Evolutionary conservation across 1,140 invertebrate genomes (phyloP).

Genomic region (Aphelenchoides avenae): DNA sequence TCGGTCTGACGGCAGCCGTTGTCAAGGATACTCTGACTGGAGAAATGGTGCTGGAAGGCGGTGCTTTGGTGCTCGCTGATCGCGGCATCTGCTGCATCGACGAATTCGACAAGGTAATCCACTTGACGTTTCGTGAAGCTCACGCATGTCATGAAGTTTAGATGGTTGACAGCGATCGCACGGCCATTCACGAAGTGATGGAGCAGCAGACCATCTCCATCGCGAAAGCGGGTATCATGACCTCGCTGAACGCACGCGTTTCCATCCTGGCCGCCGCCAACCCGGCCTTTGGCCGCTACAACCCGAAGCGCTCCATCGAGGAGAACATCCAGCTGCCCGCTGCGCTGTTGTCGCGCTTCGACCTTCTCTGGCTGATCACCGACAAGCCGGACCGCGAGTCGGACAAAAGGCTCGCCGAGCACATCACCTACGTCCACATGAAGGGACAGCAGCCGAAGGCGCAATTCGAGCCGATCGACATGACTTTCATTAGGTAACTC

Average conservation of each 20-base stretch:
- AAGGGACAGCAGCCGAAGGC: conserved; percentile 74
- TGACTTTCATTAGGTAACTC: conserved; percentile 77
- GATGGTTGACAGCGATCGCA: conserved; percentile 91
- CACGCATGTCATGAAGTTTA: too few species aligned
- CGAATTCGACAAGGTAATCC: conserved; percentile 99
- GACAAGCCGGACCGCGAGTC: conserved; percentile 87
- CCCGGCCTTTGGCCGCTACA: conserved; percentile 95
- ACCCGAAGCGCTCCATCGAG: conserved; percentile 86
- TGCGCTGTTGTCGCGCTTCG: conserved; percentile 93
- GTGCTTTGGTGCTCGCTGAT: conserved; percentile 94
- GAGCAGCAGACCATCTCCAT: conserved; percentile 99
- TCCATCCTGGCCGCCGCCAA: conserved; percentile 97
- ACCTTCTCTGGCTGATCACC: conserved; percentile 86
- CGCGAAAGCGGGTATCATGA: conserved; percentile 98
- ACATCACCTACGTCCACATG: conserved; percentile 96
- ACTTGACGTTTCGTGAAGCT: too few species aligned
- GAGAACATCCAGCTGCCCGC: conserved; percentile 97
- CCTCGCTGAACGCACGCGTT: conserved; percentile 88
- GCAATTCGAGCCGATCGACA: conserved; percentile 73
- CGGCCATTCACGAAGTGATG: conserved; percentile 96
- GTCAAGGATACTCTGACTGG: conserved; percentile 95
- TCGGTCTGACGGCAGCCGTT: conserved; percentile 94
- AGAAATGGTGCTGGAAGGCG: conserved; percentile 94
- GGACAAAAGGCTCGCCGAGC: conserved; percentile 86
- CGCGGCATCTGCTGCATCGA: conserved; percentile 97